Evolutionary conservation across 2,113 vertebrate species (phyloP), one percentile per base, ranked within the genome.

Genomic region (Illadopsis cleaveri): DNA sequence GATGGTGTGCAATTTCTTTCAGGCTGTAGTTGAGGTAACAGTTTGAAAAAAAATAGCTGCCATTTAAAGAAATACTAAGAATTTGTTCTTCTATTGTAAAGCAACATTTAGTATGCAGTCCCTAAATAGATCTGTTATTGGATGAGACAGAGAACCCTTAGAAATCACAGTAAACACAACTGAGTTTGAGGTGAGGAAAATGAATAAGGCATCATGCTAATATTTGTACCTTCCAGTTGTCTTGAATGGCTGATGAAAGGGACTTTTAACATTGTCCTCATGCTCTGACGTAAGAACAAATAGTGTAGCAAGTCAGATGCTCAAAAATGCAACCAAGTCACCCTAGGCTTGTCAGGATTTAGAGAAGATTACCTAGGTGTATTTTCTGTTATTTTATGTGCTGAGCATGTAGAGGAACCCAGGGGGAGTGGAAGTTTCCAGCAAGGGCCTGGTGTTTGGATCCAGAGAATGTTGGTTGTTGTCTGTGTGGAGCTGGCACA

Each of bases 121-220:
- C 38, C 58, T 88, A 80, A 94, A 95, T 94, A 57, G 30, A 64
- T 92, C 78, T 82, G 75, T 88, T 96, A 90, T 73, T 89, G 87
- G 45, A 91, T 85, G 94, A 97, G 61, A 95, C 84, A 93, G 82
- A 93, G 53, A 85, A 61, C 57, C 35, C 72, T 86, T 86, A 86
- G 86, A 94, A 93, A 93, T 77, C 76, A 62, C 80, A 56, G 82
- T 84, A 94, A 93, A 91, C 90, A 93, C 93, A 96, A 93, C 94
- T 97, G 90, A n/a, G n/a, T n/a, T 71, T 78, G 79, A 76, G 45
- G 95, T 91, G 53, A 91, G 35, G 54, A 85, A 91, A 82, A 89
- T 61, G 33, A 90, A 80, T 54, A 77, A 95, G 78, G 35, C 54
- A 19, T 77, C 38, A 1, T 47, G 45, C 85, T 88, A 94, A 71